Evolutionary conservation across 2,888 invertebrate species (phyloP).

Genomic region (Pherbina coryleti): DNA sequence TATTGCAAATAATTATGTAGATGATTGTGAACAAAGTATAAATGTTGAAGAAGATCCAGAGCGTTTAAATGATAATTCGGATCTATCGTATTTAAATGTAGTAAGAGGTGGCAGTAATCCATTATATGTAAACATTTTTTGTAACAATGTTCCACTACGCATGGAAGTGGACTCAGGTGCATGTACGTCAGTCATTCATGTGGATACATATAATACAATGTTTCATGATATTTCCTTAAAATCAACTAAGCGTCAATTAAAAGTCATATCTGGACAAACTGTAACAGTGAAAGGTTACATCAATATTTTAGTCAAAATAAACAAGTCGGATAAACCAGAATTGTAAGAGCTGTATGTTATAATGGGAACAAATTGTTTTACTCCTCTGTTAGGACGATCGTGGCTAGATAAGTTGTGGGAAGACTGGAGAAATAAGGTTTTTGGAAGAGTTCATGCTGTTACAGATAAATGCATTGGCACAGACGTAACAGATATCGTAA

Average conservation of each 20-base stretch:
- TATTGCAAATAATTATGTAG: neutral
- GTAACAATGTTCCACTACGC: constrained; percentile 1
- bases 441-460: constrained; percentile 14
- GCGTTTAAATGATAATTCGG: neutral
- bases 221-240: constrained; percentile 6
- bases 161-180: constrained; percentile 32
- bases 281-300: constrained; percentile 30
- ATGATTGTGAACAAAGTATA: neutral
- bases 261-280: constrained; percentile 33
- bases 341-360: constrained; percentile 24
- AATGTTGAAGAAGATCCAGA: constrained; percentile 6
- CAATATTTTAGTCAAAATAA: constrained; percentile 2
- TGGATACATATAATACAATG: constrained; percentile 6
- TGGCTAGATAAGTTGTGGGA: constrained; percentile 43
- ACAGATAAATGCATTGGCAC: constrained; percentile 7
- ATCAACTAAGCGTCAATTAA: neutral
- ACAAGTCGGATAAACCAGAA: too few species aligned
- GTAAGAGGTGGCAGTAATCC: constrained; percentile 2
- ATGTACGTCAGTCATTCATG: constrained; percentile 29
- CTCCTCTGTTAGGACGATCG: constrained; percentile 47
- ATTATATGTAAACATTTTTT: neutral
- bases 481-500: neutral
- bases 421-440: constrained; percentile 43
- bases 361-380: constrained; percentile 46
- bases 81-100: neutral